Conservation (phyloP, 2,113 vertebrate genomes). For the Stercorarius parasiticus region DNA sequence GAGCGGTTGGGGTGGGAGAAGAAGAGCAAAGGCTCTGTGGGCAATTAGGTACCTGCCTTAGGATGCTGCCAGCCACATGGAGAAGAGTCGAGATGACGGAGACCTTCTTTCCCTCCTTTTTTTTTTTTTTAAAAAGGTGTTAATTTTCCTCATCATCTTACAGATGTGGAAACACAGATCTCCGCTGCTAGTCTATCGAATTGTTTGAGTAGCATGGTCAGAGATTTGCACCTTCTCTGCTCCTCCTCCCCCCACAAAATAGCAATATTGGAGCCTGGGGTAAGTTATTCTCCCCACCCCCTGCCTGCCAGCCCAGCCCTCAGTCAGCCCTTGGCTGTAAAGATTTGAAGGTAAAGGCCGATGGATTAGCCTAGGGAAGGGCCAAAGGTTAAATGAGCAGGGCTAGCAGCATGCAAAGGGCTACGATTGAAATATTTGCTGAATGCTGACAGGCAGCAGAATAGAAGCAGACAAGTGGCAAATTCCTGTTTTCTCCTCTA, state of each 20-base stretch:
- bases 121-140: not conserved
- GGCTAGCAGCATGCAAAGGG: constrained; percentile 67
- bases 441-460: constrained; percentile 77
- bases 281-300: not conserved
- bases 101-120: not conserved
- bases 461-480: constrained; percentile 80
- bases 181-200: not conserved
- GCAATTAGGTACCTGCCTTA: not conserved
- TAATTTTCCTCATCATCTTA: not conserved
- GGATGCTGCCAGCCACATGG: fast-evolving
- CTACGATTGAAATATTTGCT: constrained; percentile 77
- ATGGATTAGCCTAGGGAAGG: constrained; percentile 60
- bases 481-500: constrained; percentile 78
- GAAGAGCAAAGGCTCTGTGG: not conserved
- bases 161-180: not conserved
- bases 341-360: constrained; percentile 56
- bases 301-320: not conserved
- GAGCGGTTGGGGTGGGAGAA: not conserved
- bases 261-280: not conserved
- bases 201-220: not conserved
- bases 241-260: not conserved
- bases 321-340: not conserved
- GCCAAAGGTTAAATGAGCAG: constrained; percentile 74
- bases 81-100: not conserved
- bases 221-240: not conserved